These are phyloP conservation scores for Ursus arctos DNA, from an alignment of 2,113 vertebrate species.

Conservation along the genomic window DNA sequence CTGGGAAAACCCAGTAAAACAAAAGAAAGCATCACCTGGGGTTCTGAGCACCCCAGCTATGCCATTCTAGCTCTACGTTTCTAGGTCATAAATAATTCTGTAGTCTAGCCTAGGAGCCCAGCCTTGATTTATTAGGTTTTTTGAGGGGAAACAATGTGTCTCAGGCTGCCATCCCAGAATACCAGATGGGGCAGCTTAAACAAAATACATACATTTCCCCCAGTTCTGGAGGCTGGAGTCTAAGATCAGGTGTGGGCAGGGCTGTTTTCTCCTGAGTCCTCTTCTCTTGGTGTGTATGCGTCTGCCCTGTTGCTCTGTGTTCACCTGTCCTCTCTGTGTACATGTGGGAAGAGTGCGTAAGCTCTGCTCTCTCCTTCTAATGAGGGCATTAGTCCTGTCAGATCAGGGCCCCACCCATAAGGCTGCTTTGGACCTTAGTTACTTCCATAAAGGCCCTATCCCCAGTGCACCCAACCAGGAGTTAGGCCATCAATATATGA, in stretches of 20 bases:
- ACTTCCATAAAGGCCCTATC: background rate
- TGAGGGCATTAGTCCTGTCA: background rate
- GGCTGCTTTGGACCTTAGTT: background rate
- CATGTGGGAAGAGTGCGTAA: background rate
- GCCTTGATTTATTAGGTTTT: background rate
- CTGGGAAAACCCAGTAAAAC: background rate
- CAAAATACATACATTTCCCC: background rate
- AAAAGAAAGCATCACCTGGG: background rate
- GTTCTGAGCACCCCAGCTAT: background rate
- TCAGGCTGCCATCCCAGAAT: background rate
- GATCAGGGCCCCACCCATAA: background rate
- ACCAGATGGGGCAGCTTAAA: background rate
- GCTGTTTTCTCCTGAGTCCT: background rate
- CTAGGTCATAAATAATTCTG: background rate
- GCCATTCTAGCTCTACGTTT: background rate
- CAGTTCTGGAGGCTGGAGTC: background rate
- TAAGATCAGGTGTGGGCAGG: too few species aligned
- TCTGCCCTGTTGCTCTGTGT: background rate
- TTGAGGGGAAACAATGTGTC: background rate
- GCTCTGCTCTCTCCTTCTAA: background rate
- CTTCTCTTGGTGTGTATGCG: background rate
- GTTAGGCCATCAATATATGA: background rate
- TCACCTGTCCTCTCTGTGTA: background rate
- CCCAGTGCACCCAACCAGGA: background rate
- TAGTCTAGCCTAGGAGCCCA: too few species aligned